These are phyloP conservation scores for Drosophila triauraria DNA, from an alignment of 1,140 invertebrate species.

Conservation along the genomic window DNA sequence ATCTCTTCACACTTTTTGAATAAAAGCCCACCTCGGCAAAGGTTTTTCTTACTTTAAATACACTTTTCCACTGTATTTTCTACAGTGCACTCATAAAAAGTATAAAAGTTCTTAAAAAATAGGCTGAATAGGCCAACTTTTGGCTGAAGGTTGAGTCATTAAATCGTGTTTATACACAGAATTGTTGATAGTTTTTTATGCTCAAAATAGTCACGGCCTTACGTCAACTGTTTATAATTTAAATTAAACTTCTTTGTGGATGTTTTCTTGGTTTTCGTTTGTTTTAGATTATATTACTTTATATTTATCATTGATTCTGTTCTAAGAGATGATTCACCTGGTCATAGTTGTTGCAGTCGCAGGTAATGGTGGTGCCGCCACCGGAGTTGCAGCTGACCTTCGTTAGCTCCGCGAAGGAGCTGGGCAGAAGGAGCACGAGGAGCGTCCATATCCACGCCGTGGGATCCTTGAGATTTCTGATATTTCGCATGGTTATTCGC, in stretches of 20 bases:
- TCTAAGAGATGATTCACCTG: conserved; percentile 59
- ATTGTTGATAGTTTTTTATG: conserved; percentile 2
- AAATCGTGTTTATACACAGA: conserved; percentile 7
- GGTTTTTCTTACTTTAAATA: no score
- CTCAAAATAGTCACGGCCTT: background rate
- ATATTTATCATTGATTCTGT: background rate
- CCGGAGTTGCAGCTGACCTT: conserved; percentile 74
- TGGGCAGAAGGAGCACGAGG: conserved; percentile 4
- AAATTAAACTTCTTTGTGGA: background rate
- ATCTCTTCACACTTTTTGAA: no score
- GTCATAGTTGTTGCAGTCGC: conserved; percentile 70
- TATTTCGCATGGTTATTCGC: conserved; percentile 65
- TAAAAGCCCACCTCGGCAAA: no score
- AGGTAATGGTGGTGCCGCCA: conserved; percentile 71
- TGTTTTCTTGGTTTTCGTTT: background rate
- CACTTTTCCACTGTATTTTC: background rate
- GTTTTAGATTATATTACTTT: background rate
- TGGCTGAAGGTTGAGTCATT: conserved; percentile 17
- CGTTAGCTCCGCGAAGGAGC: conserved; percentile 8
- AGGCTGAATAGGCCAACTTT: conserved; percentile 1
- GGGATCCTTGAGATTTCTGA: conserved; percentile 76
- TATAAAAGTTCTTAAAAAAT: conserved; percentile 3
- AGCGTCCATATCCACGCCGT: conserved; percentile 31
- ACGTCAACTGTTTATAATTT: conserved; percentile 7
- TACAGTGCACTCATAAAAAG: conserved; percentile 3